phyloP scores from a whole-genome alignment of 2,113 vertebrate genomes.

The Serinus canaria region DNA sequence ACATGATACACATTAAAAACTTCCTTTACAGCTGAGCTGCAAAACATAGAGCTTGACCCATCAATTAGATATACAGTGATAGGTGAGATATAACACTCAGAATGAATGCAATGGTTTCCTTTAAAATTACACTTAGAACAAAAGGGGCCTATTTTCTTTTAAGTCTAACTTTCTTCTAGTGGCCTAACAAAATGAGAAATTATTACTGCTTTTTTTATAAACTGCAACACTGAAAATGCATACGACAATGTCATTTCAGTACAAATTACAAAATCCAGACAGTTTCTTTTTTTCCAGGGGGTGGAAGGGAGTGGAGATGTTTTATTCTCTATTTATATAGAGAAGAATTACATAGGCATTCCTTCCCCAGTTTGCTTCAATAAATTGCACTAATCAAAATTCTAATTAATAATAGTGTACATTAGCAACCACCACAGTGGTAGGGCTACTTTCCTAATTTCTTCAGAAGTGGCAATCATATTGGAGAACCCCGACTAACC shows the following conservation, averaged over 20 bases:
- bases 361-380: neutral
- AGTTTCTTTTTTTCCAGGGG: neutral
- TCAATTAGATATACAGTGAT: neutral
- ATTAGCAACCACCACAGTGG: neutral
- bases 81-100: neutral
- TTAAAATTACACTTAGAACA: neutral
- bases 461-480: neutral
- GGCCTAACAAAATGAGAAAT: neutral
- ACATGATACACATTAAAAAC: neutral
- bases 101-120: neutral
- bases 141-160: neutral
- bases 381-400: neutral
- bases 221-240: neutral
- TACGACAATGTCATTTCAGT: neutral
- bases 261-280: neutral
- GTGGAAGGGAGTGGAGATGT: neutral
- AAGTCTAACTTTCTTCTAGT: neutral
- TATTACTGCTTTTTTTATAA: neutral
- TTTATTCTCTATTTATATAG: neutral
- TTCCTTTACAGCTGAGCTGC: neutral
- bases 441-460: neutral
- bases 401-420: neutral
- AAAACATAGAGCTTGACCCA: neutral
- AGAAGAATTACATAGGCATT: neutral
- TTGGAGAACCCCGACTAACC: neutral